Conservation (phyloP, 2,797 vertebrate genomes). For the Poeciliopsis gracilis region DNA sequence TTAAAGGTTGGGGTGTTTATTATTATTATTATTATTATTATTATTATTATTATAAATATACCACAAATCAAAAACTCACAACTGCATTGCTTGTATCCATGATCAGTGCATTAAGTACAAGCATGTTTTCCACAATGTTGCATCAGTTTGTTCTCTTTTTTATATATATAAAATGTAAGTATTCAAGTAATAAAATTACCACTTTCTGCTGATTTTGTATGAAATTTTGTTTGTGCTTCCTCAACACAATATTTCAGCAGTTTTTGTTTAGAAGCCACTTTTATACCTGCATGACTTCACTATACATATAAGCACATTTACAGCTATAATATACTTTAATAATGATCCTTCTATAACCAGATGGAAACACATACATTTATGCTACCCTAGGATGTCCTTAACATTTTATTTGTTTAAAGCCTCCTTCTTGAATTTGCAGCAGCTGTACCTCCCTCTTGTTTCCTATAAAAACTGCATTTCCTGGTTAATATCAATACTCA, state of each 20-base stretch:
- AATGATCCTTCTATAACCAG: not conserved
- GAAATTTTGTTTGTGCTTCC: not conserved
- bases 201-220: not conserved
- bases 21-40: too few species aligned
- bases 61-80: not conserved
- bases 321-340: not conserved
- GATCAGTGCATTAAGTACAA: not conserved
- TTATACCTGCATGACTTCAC: not conserved
- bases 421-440: not conserved
- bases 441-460: not conserved
- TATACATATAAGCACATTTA: not conserved
- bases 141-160: slow-evolving; percentile 3
- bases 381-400: not conserved
- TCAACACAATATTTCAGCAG: not conserved
- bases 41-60: not conserved
- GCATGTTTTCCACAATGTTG: not conserved
- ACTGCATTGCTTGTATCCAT: not conserved
- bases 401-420: not conserved
- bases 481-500: not conserved
- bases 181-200: not conserved
- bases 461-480: not conserved
- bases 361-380: not conserved
- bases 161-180: not conserved
- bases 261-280: not conserved
- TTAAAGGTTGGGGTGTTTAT: not conserved